Percentiles rank a stretch among this genome's conserved stretches.
phyloP scores from a whole-genome alignment of 2,888 invertebrate genomes.

The Volucella inanis region DNA sequence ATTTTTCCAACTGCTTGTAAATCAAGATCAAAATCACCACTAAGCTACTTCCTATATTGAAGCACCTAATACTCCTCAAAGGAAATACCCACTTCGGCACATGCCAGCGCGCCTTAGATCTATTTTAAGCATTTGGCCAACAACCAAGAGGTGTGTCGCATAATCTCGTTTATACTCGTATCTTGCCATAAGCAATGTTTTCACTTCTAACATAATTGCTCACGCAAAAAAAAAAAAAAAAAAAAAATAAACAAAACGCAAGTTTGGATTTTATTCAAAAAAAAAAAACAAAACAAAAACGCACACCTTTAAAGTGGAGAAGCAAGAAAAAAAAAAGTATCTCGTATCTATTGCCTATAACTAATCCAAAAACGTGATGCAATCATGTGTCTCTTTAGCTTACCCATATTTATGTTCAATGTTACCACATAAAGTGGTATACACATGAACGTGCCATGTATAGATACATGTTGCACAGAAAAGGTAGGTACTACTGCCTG shows the following conservation, averaged over 20 bases:
- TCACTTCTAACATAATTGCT: constrained; percentile 69
- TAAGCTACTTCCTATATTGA: not conserved
- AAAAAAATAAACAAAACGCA: not conserved
- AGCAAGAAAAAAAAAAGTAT: constrained; percentile 27
- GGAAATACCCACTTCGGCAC: constrained; percentile 38
- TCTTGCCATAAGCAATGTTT: constrained; percentile 22
- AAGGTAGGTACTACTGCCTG: constrained; percentile 43
- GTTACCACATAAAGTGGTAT: constrained; percentile 69
- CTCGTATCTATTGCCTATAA: constrained; percentile 19
- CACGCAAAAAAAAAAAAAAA: constrained; percentile 43
- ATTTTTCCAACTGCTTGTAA: no score
- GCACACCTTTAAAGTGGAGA: constrained; percentile 16
- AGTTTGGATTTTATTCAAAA: constrained; percentile 55
- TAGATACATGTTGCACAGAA: constrained; percentile 71
- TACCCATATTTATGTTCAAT: constrained; percentile 72
- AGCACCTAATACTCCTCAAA: not conserved
- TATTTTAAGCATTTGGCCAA: constrained; percentile 55
- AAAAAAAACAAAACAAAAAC: not conserved
- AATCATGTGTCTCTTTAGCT: constrained; percentile 50
- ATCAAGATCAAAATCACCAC: not conserved
- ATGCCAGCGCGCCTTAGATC: constrained; percentile 35
- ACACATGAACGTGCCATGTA: constrained; percentile 54
- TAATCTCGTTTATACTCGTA: constrained; percentile 21
- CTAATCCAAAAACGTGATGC: constrained; percentile 72
- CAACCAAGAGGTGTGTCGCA: constrained; percentile 60